Evolutionary conservation across 2,797 vertebrate species (phyloP), one percentile per base, ranked within the genome.

Genomic region (Anguilla megastoma): DNA sequence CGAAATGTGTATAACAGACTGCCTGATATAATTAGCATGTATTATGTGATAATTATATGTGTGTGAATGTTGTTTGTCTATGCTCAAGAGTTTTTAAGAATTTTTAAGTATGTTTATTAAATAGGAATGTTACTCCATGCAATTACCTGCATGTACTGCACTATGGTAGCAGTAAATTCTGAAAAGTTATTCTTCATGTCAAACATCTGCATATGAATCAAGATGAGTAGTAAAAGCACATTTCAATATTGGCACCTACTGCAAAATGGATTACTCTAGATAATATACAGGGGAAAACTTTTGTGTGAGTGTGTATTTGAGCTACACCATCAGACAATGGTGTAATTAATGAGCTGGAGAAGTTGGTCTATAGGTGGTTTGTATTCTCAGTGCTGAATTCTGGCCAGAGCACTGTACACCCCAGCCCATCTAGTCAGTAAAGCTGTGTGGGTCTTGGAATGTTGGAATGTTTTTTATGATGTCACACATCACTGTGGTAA

Each of bases 391-490:
- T 8, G 3, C 10, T 18, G 0, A 8, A n/a, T 30, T 8, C 41
- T 24, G 24, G 45, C 1, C n/a, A 52, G 27, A 83, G 27, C 50
- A 21, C 50, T 14, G n/a, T 58, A 14, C 50, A 84, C 8, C 10
- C 52, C 10, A 16, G 21, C 27, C 3, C 30, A 27, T 52, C 7
- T 41, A 3, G 27, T 4, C 52, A 58, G 80, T 56, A 84, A 88
- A 90, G 63, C 87, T 89, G 88, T 90, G 87, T 92, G 88, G 90
- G 90, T 91, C 91, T 92, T 94, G 90, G 94, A 94, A 91, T 91
- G 89, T 94, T 95, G 90, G 94, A 94, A 91, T 91, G 94, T 94
- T 93, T 96, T 93, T 94, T 94, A 94, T 94, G 90, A 95, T 93
- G 89, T 94, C 92, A 93, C 91, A 30, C 0, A 90, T 96, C 90